phyloP scores from a whole-genome alignment of 2,888 invertebrate species.

The Ennomos quercinarius region DNA sequence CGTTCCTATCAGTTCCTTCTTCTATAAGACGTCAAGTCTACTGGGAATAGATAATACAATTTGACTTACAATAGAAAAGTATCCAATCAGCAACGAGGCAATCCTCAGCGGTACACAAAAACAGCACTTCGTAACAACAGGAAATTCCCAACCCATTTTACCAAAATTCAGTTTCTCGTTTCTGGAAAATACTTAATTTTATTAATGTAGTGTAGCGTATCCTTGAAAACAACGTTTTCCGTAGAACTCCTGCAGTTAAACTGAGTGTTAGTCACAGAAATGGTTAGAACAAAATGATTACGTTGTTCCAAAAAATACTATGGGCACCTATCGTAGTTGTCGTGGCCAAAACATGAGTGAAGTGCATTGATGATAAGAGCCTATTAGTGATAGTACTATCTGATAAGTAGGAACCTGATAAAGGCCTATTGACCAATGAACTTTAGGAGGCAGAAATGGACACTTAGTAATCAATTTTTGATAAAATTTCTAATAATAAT shows the following conservation, averaged over 20 bases:
- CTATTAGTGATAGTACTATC: slow-evolving; percentile 14
- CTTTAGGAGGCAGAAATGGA: slow-evolving; percentile 19
- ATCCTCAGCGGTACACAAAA: slow-evolving; percentile 66
- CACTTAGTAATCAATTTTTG: neutral
- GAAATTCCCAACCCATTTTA: slow-evolving; percentile 52
- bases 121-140: slow-evolving; percentile 64
- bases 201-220: too few relatives aligned
- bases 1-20: too few relatives aligned
- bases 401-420: slow-evolving; percentile 24
- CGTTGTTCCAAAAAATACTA: slow-evolving; percentile 5
- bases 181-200: too few relatives aligned
- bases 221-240: too few relatives aligned
- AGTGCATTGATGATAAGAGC: slow-evolving; percentile 22
- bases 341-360: slow-evolving; percentile 22
- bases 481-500: too few relatives aligned
- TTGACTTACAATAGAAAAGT: slow-evolving; percentile 70
- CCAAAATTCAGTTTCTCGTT: too few relatives aligned
- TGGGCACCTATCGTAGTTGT: neutral
- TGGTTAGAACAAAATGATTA: slow-evolving; percentile 4
- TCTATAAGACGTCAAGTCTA: too few relatives aligned
- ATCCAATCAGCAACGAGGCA: slow-evolving; percentile 71
- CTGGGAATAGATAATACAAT: neutral
- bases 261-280: neutral
- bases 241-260: too few relatives aligned
- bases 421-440: slow-evolving; percentile 18